Evolutionary conservation across 2,797 vertebrate species (phyloP).

Genomic region (Micromesistius poutassou): DNA sequence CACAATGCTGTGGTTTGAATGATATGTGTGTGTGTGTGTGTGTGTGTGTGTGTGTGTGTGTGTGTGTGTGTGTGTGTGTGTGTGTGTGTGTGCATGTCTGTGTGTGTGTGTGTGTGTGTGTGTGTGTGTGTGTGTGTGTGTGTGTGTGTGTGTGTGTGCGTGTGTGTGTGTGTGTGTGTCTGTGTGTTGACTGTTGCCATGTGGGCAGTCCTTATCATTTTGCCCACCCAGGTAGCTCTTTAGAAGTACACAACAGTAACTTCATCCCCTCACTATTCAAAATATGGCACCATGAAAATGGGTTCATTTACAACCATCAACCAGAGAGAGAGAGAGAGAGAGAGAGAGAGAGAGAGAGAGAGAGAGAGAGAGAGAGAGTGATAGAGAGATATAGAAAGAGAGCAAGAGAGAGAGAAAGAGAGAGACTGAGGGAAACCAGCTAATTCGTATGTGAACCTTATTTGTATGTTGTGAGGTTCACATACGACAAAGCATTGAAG

Average conservation of each 20-base stretch:
- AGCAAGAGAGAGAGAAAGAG: no score
- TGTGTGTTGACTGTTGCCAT: slow-evolving; percentile 38
- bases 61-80: slow-evolving; percentile 23
- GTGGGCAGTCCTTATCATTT: slow-evolving; percentile 42
- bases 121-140: slow-evolving; percentile 9
- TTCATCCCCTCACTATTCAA: slow-evolving; percentile 54
- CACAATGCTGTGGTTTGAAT: not conserved
- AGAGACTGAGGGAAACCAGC: no score
- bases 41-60: slow-evolving; percentile 26
- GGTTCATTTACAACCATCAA: slow-evolving; percentile 15
- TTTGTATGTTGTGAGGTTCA: not conserved
- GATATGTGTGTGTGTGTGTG: slow-evolving; percentile 2
- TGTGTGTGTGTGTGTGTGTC: slow-evolving; percentile 14
- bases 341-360: not conserved
- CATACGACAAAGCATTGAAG: not conserved
- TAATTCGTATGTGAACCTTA: not conserved
- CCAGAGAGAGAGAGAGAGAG: not conserved
- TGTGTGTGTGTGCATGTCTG: slow-evolving; percentile 24
- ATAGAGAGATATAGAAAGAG: not conserved
- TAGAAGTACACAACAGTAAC: slow-evolving; percentile 51
- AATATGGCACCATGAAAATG: slow-evolving; percentile 40
- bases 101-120: not conserved
- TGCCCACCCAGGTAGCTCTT: slow-evolving; percentile 66
- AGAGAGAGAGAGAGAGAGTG: not conserved
- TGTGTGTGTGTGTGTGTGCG: slow-evolving; percentile 34